These are phyloP conservation scores for Podargus strigoides DNA, from an alignment of 2,797 vertebrate species.

Conservation along the genomic window DNA sequence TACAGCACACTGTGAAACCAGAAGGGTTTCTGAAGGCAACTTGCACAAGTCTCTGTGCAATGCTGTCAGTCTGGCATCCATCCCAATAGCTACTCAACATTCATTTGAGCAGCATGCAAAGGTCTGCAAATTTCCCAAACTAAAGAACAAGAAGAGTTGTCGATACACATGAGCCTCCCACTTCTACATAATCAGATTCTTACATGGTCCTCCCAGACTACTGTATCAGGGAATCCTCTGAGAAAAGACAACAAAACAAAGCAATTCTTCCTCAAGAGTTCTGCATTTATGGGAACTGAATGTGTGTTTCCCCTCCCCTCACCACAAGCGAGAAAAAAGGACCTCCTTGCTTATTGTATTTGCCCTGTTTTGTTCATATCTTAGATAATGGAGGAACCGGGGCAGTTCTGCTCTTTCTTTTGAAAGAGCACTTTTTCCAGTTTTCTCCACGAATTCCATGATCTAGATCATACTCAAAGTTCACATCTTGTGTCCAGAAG, in stretches of 20 bases:
- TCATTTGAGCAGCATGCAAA: background rate
- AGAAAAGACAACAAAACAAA: background rate
- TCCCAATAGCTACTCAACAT: background rate
- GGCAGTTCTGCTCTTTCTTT: background rate
- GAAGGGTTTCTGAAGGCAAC: background rate
- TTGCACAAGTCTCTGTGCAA: background rate
- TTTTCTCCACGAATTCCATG: background rate
- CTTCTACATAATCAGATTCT: background rate
- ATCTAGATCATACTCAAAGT: background rate
- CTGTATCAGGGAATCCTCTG: background rate
- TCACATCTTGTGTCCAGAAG: background rate
- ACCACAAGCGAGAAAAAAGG: background rate
- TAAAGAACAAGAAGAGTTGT: background rate
- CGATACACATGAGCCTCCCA: fast-evolving
- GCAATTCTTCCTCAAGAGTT: background rate
- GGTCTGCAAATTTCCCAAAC: background rate
- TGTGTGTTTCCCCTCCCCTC: background rate
- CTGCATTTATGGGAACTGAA: background rate
- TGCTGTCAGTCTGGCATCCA: background rate
- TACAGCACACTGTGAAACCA: background rate
- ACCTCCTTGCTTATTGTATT: background rate
- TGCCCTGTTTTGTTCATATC: background rate
- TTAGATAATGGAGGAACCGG: background rate
- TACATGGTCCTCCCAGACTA: background rate
- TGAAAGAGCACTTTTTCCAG: background rate